These are phyloP conservation scores for Coleophora deauratella DNA, from an alignment of 2,888 invertebrate species.

Conservation along the genomic window DNA sequence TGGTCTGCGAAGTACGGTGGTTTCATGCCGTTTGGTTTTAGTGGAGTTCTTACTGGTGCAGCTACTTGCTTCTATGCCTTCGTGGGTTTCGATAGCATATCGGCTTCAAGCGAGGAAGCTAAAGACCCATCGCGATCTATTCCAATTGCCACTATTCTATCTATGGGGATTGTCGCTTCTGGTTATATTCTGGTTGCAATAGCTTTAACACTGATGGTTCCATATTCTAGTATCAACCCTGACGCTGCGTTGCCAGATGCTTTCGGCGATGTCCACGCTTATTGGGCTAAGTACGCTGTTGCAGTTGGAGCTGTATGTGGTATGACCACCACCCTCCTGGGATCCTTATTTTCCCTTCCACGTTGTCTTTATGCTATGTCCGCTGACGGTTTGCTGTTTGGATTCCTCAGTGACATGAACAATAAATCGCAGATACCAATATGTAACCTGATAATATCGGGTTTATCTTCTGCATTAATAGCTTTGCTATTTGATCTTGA, in stretches of 20 bases:
- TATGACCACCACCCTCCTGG: slow-evolving; percentile 92
- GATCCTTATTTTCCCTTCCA: slow-evolving; percentile 89
- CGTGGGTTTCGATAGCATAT: slow-evolving; percentile 93
- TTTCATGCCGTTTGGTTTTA: slow-evolving; percentile 84
- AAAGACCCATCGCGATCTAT: slow-evolving; percentile 86
- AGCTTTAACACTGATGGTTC: slow-evolving; percentile 88
- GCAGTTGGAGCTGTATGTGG: slow-evolving; percentile 91
- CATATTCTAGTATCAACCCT: slow-evolving; percentile 81
- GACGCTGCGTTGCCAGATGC: slow-evolving; percentile 88
- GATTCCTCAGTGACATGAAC: slow-evolving; percentile 84
- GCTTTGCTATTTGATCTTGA: slow-evolving; percentile 91
- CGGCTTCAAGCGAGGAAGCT: slow-evolving; percentile 91
- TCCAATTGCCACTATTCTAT: slow-evolving; percentile 86
- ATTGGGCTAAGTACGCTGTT: slow-evolving; percentile 89
- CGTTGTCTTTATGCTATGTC: slow-evolving; percentile 94
- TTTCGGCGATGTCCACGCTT: slow-evolving; percentile 81
- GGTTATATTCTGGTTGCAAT: slow-evolving; percentile 87
- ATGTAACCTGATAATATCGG: slow-evolving; percentile 84
- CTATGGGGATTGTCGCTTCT: slow-evolving; percentile 85
- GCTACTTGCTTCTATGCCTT: slow-evolving; percentile 95
- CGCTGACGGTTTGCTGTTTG: slow-evolving; percentile 88
- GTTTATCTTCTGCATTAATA: slow-evolving; percentile 82
- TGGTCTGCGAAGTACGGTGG: slow-evolving; percentile 85
- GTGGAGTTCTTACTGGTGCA: slow-evolving; percentile 87
- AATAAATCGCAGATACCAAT: slow-evolving; percentile 87